Base-by-base conservation (phyloP, 2,888 invertebrate species). In the Yponomeuta evonymella region DNA sequence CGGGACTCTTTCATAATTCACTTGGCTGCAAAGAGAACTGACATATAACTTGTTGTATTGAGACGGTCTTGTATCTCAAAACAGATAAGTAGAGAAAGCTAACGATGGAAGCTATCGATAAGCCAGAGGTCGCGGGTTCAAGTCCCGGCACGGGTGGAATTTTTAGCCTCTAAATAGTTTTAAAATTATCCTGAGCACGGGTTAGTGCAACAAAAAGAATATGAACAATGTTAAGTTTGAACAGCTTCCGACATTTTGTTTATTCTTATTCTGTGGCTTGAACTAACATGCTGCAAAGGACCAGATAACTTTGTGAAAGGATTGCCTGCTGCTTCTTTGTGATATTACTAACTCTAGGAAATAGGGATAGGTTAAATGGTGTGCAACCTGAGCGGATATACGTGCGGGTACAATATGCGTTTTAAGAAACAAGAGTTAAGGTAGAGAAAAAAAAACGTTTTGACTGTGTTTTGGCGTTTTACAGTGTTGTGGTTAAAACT, bases 1-100 rank as follows among this genome's bases (percentile, higher is more conserved):
- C 23, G 23, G 23, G 23, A 23, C 23, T 23, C 80, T 77, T 78
- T 77, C 77, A 79, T 79, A 78, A 80, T 79, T 11, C 69, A 69
- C 15, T 77, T 78, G 76, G 76, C 75, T 79, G 76, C 75, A 76
- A 76, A 75, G 77, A 79, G 77, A 78, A 74, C 73, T 77, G 75
- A 75, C 76, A 76, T 76, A 74, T 77, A 79, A 78, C 74, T 78
- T 77, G 75, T 75, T 76, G 75, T 75, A 74, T 75, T 76, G 12
- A 71, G 70, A 70, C 68, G 51, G 29, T 12, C 64, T 64, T 64
- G 15, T 64, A 51, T 51, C 51, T 5, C 51, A 51, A 51, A 51
- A 51, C 51, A 51, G 51, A 2, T 51, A 51, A 12, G 51, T 51
- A 51, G 11, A 51, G 51, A 10, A 51, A 51, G 10, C 12, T 51